Percentiles rank a stretch among this genome's conserved stretches.
phyloP scores from a whole-genome alignment of 2,113 vertebrate genomes.

The Pluvianellus socialis region DNA sequence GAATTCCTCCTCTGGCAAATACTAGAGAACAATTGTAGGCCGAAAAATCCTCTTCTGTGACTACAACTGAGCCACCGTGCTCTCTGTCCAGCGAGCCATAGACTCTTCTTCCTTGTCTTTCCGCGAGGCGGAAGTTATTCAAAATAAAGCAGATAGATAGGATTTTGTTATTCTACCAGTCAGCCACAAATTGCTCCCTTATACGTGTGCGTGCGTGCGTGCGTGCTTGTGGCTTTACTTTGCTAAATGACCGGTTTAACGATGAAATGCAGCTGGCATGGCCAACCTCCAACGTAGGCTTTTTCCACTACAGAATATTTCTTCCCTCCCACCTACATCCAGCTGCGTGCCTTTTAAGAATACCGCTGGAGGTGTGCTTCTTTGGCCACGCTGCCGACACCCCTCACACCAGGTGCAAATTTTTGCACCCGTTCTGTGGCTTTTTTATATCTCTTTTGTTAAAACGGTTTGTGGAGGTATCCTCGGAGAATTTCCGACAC shows the following conservation, averaged over 20 bases:
- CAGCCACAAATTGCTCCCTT: slow-evolving; percentile 35
- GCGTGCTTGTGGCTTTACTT: slow-evolving; percentile 54
- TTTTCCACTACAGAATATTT: background rate
- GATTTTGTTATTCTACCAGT: background rate
- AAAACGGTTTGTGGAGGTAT: background rate
- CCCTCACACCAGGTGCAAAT: background rate
- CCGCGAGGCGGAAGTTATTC: background rate
- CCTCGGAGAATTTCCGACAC: slow-evolving; percentile 1
- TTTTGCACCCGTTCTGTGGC: background rate
- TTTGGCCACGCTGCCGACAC: background rate
- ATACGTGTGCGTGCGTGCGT: background rate
- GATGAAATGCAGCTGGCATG: slow-evolving; percentile 16
- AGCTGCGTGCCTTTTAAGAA: background rate
- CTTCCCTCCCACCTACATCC: background rate
- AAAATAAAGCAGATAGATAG: background rate
- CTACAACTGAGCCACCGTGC: background rate
- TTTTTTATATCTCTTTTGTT: background rate
- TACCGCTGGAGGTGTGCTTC: background rate
- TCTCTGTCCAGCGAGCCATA: background rate
- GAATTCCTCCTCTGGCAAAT: slow-evolving; percentile 17
- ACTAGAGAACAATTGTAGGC: background rate
- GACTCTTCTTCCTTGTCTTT: background rate
- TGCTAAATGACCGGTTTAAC: background rate
- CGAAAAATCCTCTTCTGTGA: slow-evolving; percentile 17
- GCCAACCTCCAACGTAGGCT: slow-evolving; percentile 18